Evolutionary conservation across 1,140 invertebrate genomes (phyloP).

Genomic region (Grapholita molesta): DNA sequence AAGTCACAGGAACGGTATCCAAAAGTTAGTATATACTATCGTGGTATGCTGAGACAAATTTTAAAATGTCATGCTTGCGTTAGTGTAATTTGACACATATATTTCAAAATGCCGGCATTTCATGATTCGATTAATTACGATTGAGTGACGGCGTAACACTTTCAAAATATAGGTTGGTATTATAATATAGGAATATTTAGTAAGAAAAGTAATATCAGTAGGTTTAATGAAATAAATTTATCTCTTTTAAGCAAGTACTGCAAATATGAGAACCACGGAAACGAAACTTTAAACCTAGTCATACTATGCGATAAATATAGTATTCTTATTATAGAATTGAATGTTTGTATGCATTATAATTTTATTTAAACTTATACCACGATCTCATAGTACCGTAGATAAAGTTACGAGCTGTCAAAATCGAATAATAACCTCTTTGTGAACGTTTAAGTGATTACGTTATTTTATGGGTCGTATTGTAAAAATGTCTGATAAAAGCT

Average conservation of each 20-base stretch:
- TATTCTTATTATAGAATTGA: not conserved
- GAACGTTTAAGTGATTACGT: slow-evolving; percentile 29
- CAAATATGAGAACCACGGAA: not conserved
- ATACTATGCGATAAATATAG: not conserved
- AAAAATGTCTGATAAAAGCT: slow-evolving; percentile 28
- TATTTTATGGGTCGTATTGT: slow-evolving; percentile 43
- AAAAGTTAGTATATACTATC: no score
- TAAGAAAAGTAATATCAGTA: not conserved
- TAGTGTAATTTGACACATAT: no score
- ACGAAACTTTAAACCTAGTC: not conserved
- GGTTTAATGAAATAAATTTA: not conserved
- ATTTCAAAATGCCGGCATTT: no score
- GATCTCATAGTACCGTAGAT: slow-evolving; percentile 34
- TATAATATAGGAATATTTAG: no score
- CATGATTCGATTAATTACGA: no score
- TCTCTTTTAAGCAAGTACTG: not conserved
- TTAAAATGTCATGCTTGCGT: no score
- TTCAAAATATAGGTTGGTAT: no score
- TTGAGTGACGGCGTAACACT: no score
- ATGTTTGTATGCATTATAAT: not conserved
- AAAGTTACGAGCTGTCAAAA: slow-evolving; percentile 54
- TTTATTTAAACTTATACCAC: not conserved
- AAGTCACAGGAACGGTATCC: no score
- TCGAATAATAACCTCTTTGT: slow-evolving; percentile 71
- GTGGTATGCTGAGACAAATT: no score